A percentile compares a stretch with the other conserved stretches of the same genome.
These are phyloP conservation scores for Anas platyrhynchos DNA, from an alignment of 2,113 vertebrate genomes.

Conservation along the genomic window DNA sequence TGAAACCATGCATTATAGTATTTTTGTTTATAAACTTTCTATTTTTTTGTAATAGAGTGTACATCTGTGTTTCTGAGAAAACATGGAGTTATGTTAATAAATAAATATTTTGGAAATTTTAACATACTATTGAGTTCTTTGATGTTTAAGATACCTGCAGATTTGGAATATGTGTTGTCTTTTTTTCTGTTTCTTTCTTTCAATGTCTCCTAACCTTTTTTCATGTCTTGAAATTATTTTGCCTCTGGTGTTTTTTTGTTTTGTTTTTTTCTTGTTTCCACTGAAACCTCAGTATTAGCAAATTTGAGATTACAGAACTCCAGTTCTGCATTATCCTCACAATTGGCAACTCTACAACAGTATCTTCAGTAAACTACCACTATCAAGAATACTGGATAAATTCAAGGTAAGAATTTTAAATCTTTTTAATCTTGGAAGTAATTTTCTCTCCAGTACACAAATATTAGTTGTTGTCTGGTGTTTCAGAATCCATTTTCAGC, in stretches of 20 bases:
- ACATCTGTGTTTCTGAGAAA: not conserved
- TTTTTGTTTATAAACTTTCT: slow-evolving; percentile 3
- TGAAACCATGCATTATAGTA: not conserved
- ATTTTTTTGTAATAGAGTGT: not conserved
- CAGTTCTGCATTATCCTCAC: not conserved
- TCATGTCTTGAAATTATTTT: not conserved
- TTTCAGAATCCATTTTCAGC: not conserved
- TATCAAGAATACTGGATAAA: not conserved
- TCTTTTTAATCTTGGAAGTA: not conserved
- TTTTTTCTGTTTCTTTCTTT: not conserved
- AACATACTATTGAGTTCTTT: not conserved
- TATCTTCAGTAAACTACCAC: not conserved
- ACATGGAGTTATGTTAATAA: not conserved
- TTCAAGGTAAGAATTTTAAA: not conserved
- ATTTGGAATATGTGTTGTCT: not conserved
- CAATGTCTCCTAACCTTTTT: not conserved
- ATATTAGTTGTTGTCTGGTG: not conserved
- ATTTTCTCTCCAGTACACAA: not conserved
- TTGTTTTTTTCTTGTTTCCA: not conserved
- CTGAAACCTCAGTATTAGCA: not conserved
- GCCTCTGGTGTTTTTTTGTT: not conserved
- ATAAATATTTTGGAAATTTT: slow-evolving; percentile 36
- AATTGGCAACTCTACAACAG: not conserved
- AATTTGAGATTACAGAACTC: not conserved
- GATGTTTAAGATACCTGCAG: not conserved